A percentile compares a stretch with the other conserved stretches of the same genome.
phyloP scores from a whole-genome alignment of 2,888 invertebrate species.

The Caenorhabditis uteleia region DNA sequence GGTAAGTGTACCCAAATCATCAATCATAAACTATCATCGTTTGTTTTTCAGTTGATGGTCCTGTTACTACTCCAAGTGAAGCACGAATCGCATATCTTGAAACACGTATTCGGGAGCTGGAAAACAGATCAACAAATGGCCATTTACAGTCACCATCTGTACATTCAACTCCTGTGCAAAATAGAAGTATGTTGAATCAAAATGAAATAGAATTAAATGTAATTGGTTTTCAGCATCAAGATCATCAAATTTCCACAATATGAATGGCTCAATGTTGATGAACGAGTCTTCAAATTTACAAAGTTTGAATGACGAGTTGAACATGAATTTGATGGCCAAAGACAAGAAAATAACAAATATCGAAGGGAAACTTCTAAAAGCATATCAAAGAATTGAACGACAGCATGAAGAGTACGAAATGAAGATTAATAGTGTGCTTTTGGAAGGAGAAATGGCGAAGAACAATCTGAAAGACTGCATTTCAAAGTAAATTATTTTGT shows the following conservation, averaged over 20 bases:
- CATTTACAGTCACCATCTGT: slow-evolving; percentile 7
- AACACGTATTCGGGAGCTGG: slow-evolving; percentile 30
- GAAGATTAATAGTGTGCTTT: slow-evolving; percentile 23
- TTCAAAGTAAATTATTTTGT: slow-evolving; percentile 5
- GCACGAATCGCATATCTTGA: slow-evolving; percentile 38
- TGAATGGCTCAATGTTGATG: slow-evolving; percentile 11
- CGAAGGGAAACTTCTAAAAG: slow-evolving; percentile 33
- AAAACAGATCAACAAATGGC: too few species aligned
- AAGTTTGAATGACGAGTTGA: slow-evolving; percentile 28
- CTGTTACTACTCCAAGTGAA: slow-evolving; percentile 17
- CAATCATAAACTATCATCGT: not conserved
- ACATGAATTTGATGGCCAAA: slow-evolving; percentile 23
- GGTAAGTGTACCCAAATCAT: slow-evolving; percentile 11
- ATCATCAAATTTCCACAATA: slow-evolving; percentile 14
- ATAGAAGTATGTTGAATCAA: slow-evolving; percentile 24
- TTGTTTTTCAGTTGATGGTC: slow-evolving; percentile 36
- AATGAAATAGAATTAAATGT: not conserved
- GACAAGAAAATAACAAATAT: slow-evolving; percentile 24
- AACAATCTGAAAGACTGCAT: slow-evolving; percentile 24
- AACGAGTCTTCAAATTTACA: slow-evolving; percentile 29
- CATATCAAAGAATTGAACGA: slow-evolving; percentile 29
- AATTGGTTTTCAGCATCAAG: slow-evolving; percentile 23
- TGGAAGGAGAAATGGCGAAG: slow-evolving; percentile 25
- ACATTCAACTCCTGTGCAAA: slow-evolving; percentile 6
- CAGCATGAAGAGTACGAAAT: slow-evolving; percentile 30